Conservation (phyloP, 2,797 vertebrate genomes). For the Channallabes apus region DNA sequence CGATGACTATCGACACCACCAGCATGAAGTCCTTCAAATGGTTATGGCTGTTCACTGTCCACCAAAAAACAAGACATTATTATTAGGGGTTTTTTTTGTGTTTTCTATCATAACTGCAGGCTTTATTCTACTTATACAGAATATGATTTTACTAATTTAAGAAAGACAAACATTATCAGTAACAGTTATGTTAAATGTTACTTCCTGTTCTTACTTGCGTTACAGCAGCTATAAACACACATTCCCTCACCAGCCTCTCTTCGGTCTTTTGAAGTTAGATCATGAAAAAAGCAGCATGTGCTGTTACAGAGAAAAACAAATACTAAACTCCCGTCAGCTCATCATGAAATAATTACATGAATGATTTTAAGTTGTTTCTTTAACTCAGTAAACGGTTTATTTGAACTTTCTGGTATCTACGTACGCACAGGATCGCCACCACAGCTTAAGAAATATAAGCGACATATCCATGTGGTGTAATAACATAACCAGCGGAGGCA, state of each 20-base stretch:
- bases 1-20: constrained; percentile 98
- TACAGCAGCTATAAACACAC: background rate
- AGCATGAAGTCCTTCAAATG: constrained; percentile 99
- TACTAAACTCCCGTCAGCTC: background rate
- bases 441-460: background rate
- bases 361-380: background rate
- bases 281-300: background rate
- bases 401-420: background rate
- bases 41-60: constrained; percentile 91
- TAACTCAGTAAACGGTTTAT: background rate
- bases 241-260: background rate
- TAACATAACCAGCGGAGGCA: background rate
- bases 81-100: too few species aligned
- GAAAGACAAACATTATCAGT: background rate
- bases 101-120: background rate
- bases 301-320: background rate
- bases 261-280: background rate
- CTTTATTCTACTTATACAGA: background rate
- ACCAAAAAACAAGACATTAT: too few species aligned
- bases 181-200: background rate
- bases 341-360: background rate
- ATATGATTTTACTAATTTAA: background rate
- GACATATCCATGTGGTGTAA: background rate
- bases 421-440: too few species aligned
- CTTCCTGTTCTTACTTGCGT: background rate